Evolutionary conservation across 2,888 invertebrate genomes (phyloP).

Genomic region (Trichogramma dendrolimi): DNA sequence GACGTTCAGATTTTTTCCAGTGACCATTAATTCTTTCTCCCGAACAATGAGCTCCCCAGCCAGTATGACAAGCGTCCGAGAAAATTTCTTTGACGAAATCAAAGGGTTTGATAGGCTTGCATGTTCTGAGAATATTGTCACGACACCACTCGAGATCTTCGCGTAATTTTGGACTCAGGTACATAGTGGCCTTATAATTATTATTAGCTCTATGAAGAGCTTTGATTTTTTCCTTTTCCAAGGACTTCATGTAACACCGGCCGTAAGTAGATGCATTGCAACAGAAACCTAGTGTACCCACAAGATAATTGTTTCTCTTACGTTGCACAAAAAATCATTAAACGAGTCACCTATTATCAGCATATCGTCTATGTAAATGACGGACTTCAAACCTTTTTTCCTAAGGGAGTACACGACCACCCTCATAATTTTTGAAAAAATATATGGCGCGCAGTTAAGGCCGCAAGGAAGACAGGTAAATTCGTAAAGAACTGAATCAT

Average conservation of each 20-base stretch:
- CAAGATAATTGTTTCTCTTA: neutral
- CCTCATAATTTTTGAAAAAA: constrained; percentile 10
- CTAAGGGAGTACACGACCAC: neutral
- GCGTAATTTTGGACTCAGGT: neutral
- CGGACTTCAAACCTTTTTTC: neutral
- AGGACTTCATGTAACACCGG: neutral
- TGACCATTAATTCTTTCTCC: neutral
- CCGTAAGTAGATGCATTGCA: neutral
- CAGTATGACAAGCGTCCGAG: neutral
- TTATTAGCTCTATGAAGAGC: neutral
- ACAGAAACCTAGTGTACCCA: constrained; percentile 1
- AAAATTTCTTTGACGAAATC: neutral
- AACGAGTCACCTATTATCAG: constrained; percentile 1
- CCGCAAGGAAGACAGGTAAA: constrained; percentile 16
- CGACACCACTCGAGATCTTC: neutral
- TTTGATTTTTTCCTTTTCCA: neutral
- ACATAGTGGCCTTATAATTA: neutral
- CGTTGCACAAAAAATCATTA: neutral
- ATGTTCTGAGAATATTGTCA: neutral
- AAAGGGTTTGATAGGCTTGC: neutral
- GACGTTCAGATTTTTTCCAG: no score
- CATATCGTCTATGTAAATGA: constrained; percentile 2
- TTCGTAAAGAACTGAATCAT: constrained; percentile 1
- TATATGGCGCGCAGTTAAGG: constrained; percentile 1
- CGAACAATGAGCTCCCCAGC: neutral